Evolutionary conservation across 2,888 invertebrate genomes (phyloP).

Genomic region (Xylota sylvarum): DNA sequence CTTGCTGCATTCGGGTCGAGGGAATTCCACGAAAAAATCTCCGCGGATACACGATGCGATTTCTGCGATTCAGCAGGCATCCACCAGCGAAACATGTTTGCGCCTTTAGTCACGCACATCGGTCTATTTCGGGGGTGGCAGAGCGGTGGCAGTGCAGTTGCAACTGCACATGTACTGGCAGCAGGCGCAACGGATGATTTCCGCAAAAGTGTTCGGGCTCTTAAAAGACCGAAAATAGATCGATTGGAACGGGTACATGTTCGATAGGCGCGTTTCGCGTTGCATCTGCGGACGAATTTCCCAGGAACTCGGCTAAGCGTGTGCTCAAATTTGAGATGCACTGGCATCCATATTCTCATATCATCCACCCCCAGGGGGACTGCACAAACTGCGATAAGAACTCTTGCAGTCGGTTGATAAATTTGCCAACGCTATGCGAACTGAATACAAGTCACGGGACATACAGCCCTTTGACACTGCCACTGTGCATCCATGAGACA

Average conservation of each 20-base stretch:
- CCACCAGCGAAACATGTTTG: constrained; percentile 55
- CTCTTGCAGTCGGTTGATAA: constrained; percentile 67
- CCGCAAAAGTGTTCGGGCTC: constrained; percentile 68
- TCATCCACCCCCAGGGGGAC: constrained; percentile 49
- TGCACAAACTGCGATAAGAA: constrained; percentile 58
- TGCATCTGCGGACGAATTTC: constrained; percentile 73
- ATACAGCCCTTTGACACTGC: constrained; percentile 65
- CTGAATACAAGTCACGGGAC: constrained; percentile 42
- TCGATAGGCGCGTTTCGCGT: constrained; percentile 67
- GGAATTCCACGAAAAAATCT: constrained; percentile 66
- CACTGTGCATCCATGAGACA: constrained; percentile 16
- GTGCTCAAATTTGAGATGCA: constrained; percentile 4
- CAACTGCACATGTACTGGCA: constrained; percentile 58
- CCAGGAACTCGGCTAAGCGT: constrained; percentile 33
- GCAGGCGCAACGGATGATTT: constrained; percentile 67
- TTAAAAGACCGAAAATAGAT: constrained; percentile 67
- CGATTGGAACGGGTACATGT: constrained; percentile 73
- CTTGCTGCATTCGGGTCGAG: constrained; percentile 21
- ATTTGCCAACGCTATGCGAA: too few relatives aligned
- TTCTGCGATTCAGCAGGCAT: constrained; percentile 26
- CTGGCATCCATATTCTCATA: neutral
- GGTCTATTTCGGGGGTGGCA: constrained; percentile 71
- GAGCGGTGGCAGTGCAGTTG: constrained; percentile 32
- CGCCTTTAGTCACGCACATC: constrained; percentile 75
- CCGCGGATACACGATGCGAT: constrained; percentile 64